phyloP scores from a whole-genome alignment of 2,888 invertebrate genomes.

The Patella ulyssiponensis region DNA sequence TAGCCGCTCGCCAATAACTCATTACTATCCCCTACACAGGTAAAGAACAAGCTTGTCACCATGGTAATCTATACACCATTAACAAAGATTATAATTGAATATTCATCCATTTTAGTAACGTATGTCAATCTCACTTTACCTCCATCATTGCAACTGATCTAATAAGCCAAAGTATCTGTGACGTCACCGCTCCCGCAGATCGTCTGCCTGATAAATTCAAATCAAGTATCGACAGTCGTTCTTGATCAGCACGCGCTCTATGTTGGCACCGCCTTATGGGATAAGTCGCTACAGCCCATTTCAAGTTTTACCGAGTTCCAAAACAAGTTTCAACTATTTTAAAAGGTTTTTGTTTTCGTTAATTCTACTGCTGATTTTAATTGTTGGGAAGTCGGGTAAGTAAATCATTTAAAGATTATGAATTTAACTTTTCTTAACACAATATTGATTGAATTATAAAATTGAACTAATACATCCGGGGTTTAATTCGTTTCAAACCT shows the following conservation, averaged over 20 bases:
- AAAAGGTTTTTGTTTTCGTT: too few relatives aligned
- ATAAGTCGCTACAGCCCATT: background rate
- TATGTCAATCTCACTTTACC: slow-evolving; percentile 9
- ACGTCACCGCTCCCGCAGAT: background rate
- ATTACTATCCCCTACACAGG: background rate
- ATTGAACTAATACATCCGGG: too few relatives aligned
- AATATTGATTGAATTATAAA: too few relatives aligned
- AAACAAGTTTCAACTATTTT: too few relatives aligned
- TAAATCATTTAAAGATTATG: too few relatives aligned
- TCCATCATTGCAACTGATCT: background rate
- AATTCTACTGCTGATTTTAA: too few relatives aligned
- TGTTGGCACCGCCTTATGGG: background rate
- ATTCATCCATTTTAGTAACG: slow-evolving; percentile 7
- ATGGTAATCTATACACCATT: slow-evolving; percentile 6
- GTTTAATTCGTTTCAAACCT: too few relatives aligned
- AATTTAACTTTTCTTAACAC: too few relatives aligned
- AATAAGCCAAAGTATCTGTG: background rate
- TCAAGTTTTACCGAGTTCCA: too few relatives aligned
- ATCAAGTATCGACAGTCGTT: too few relatives aligned
- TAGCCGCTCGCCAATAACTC: too few relatives aligned
- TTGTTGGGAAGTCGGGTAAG: too few relatives aligned
- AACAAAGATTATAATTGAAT: slow-evolving; percentile 2
- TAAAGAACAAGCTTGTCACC: background rate
- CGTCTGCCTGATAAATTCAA: background rate
- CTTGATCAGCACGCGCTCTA: background rate